Percentiles rank a stretch among this genome's conserved stretches.
Conservation (phyloP, 2,888 invertebrate species). For the Dynastes maya region DNA sequence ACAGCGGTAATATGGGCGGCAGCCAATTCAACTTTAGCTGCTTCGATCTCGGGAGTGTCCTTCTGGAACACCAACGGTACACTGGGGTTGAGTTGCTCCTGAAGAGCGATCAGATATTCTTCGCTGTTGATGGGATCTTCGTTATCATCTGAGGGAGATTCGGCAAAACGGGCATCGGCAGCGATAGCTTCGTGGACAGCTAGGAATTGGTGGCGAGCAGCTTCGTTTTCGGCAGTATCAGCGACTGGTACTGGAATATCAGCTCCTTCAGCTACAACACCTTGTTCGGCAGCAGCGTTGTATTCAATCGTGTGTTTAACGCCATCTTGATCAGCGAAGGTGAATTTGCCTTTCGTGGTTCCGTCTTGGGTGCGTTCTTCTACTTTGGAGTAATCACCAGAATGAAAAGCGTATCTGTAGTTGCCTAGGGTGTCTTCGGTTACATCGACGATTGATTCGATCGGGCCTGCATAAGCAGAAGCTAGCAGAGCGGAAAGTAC, state of each 20-base stretch:
- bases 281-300: slow-evolving; percentile 55
- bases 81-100: slow-evolving; percentile 32
- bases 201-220: slow-evolving; percentile 57
- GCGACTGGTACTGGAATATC: slow-evolving; percentile 57
- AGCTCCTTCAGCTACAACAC: slow-evolving; percentile 55
- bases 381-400: slow-evolving; percentile 54
- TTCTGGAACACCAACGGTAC: slow-evolving; percentile 48
- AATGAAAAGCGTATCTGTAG: slow-evolving; percentile 56
- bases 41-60: slow-evolving; percentile 59
- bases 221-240: slow-evolving; percentile 61
- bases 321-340: slow-evolving; percentile 58
- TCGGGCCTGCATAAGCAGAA: slow-evolving; percentile 38
- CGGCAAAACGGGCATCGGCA: slow-evolving; percentile 48
- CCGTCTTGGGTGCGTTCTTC: slow-evolving; percentile 57
- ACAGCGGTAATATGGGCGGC: slow-evolving; percentile 53
- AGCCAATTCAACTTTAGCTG: slow-evolving; percentile 56
- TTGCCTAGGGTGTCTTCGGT: slow-evolving; percentile 58
- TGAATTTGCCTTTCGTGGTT: slow-evolving; percentile 56
- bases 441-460: slow-evolving; percentile 53
- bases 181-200: slow-evolving; percentile 45
- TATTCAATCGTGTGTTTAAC: slow-evolving; percentile 53
- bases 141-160: slow-evolving; percentile 41
- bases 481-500: slow-evolving; percentile 48
- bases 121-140: slow-evolving; percentile 45
- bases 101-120: slow-evolving; percentile 28